phyloP scores from a whole-genome alignment of 2,113 vertebrate genomes.

The Cyanoderma ruficeps region DNA sequence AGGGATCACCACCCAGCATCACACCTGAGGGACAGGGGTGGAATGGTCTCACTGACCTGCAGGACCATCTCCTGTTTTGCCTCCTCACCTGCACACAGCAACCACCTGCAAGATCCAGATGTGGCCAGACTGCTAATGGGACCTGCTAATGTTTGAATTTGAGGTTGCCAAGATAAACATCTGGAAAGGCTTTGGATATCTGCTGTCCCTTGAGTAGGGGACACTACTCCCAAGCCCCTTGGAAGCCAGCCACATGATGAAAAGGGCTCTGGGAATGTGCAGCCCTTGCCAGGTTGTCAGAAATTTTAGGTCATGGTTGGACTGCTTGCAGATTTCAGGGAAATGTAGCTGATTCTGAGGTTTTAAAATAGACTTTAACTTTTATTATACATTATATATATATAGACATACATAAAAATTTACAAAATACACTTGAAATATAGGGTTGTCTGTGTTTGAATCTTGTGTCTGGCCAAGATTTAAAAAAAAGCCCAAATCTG shows the following conservation, averaged over 20 bases:
- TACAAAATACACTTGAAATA: neutral
- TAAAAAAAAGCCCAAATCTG: neutral
- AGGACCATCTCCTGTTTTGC: neutral
- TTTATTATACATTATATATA: neutral
- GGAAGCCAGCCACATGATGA: neutral
- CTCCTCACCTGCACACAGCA: neutral
- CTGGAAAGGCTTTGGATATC: conserved; percentile 19
- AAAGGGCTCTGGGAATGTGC: neutral
- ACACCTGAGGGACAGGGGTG: neutral
- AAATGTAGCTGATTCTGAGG: neutral
- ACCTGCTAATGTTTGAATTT: neutral
- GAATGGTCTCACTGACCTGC: neutral
- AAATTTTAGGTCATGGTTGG: neutral
- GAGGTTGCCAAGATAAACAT: conserved; percentile 18
- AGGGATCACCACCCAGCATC: neutral
- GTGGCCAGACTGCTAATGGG: neutral
- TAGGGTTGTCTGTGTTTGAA: neutral
- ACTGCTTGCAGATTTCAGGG: neutral
- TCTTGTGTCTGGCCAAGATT: neutral
- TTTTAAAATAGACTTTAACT: neutral
- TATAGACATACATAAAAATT: neutral
- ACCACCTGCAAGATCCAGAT: neutral
- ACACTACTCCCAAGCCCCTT: neutral
- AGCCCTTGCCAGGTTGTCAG: neutral
- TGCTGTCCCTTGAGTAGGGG: neutral